phyloP scores from a whole-genome alignment of 2,888 invertebrate species.

The Polymixis lichenea region DNA sequence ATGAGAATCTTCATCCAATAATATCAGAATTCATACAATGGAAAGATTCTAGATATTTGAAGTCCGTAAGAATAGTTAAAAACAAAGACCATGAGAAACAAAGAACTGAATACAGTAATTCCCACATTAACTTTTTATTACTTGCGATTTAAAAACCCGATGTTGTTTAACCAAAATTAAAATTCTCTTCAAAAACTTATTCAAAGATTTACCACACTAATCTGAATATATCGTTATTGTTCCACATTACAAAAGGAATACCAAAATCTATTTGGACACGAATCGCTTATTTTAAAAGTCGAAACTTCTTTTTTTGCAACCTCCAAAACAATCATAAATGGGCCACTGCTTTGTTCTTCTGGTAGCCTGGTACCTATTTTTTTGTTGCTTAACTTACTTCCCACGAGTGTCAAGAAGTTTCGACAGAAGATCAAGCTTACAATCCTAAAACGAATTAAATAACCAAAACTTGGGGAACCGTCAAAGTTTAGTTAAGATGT shows the following conservation, averaged over 20 bases:
- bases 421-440: constrained; percentile 52
- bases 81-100: constrained; percentile 14
- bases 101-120: constrained; percentile 21
- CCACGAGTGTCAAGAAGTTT: constrained; percentile 55
- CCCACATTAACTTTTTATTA: constrained; percentile 2
- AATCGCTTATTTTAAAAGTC: constrained; percentile 1
- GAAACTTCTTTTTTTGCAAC: constrained; percentile 37
- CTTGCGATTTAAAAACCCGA: constrained; percentile 3
- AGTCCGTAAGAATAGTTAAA: background rate
- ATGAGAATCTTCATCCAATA: background rate
- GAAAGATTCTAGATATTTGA: background rate
- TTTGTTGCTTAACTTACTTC: constrained; percentile 44
- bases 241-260: constrained; percentile 4
- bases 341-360: constrained; percentile 25
- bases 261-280: background rate
- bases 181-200: background rate
- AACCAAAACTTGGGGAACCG: background rate
- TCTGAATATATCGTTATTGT: background rate
- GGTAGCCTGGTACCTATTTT: background rate
- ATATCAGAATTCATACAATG: background rate
- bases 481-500: background rate
- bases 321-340: constrained; percentile 15
- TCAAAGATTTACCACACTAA: background rate
- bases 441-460: constrained; percentile 35
- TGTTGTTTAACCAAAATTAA: background rate